Base-by-base conservation (phyloP, 2,113 vertebrate genomes). In the Lutjanus erythropterus region DNA sequence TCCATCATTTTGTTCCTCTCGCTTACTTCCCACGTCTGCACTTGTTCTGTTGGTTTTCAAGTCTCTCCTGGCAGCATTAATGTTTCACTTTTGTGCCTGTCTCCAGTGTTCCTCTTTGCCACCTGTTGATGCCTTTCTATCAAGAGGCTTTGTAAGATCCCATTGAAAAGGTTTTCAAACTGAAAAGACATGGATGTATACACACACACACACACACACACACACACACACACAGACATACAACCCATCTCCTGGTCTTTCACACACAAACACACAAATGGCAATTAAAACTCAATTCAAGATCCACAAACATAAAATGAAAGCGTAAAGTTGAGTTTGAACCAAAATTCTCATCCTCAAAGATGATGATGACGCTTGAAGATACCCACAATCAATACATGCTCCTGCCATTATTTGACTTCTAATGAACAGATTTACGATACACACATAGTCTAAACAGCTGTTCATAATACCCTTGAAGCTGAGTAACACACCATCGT, bases 81-180 rank as follows among this genome's bases (percentile, higher is more conserved):
- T 70, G 64, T 90, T 67, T 74, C 75, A 78, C 72, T 72, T 86
- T 87, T 84, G 83, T 84, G 60, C 9, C 27, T n/a, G 53, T 70
- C 47, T 59, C 50, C 47, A 46, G 62, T 66, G 19, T 80, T 84
- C 44, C 47, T 75, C 53, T 75, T 47, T 61, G 72, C 90, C 89
- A 94, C 90, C 92, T 94, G 93, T 93, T 90, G 88, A 75, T 84
- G 68, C 58, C 50, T 77, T 78, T 83, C 62, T 78, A 49, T 64
- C 19, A 35, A 0, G n/a, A 75, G 16, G 50, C 72, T 75, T 84
- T 83, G 69, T 68, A 6, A 66, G 65, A 52, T 47, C 47, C 55
- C n/a, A 19, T 64, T 61, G 55, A 29, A 64, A 53, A 47, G 0
- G n/a, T 61, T 86, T 71, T 68, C 67, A 39, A 59, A 75, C 59